Evolutionary conservation across 2,113 vertebrate species (phyloP).

Genomic region (Halichoerus grypus): DNA sequence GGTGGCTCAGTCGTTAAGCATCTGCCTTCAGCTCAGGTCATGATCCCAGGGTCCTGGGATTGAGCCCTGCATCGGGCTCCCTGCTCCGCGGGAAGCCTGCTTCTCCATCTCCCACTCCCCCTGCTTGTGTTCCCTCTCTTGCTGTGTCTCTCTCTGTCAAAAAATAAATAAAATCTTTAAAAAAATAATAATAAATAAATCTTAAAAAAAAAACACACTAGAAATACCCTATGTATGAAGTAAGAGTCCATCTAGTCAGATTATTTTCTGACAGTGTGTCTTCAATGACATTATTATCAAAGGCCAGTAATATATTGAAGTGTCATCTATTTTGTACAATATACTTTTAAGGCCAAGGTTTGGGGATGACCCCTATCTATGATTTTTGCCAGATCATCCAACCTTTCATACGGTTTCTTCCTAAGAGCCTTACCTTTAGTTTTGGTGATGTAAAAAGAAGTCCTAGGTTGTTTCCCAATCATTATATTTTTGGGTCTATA

Average conservation of each 20-base stretch:
- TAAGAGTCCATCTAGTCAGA: slow-evolving; percentile 23
- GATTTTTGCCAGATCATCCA: neutral
- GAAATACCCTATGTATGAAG: neutral
- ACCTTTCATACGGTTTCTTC: neutral
- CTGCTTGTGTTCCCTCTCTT: too few relatives aligned
- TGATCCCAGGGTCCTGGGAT: too few relatives aligned
- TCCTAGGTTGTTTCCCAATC: neutral
- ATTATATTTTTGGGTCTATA: slow-evolving; percentile 7
- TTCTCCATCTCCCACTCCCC: too few relatives aligned
- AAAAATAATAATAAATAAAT: neutral
- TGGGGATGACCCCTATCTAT: neutral
- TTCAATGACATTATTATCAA: slow-evolving; percentile 36
- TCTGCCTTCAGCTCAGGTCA: too few relatives aligned
- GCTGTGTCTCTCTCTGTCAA: neutral
- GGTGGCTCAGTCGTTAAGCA: too few relatives aligned
- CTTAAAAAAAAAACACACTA: neutral
- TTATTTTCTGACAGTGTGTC: neutral
- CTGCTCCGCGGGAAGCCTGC: too few relatives aligned
- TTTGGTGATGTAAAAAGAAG: slow-evolving; percentile 31
- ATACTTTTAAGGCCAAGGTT: neutral
- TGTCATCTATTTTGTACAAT: neutral
- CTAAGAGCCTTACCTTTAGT: slow-evolving; percentile 47
- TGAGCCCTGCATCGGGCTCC: too few relatives aligned
- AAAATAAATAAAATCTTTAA: too few relatives aligned
- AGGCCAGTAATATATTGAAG: neutral